Base-by-base conservation (phyloP, 2,888 invertebrate genomes). In the Hirtodrosophila alboralis region DNA sequence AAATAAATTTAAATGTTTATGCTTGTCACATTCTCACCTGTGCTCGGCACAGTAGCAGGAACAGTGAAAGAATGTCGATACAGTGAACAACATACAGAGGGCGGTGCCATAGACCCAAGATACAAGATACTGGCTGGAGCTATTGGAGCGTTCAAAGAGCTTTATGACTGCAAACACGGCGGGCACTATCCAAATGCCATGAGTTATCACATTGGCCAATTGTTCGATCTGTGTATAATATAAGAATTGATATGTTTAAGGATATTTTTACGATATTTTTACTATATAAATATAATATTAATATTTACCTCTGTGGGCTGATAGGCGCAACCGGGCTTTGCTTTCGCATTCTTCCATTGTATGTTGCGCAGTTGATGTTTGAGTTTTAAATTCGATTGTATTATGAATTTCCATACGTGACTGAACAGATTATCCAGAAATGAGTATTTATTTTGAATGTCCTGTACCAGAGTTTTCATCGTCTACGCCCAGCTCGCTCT, bases 51-150 rank as follows among this genome's bases (percentile, higher is more conserved):
- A 94, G 90, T 95, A 97, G 90, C 96, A 96, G 12, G 97, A 94
- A 43, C 95, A 95, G 89, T 98, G 98, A 92, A 97, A 98, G 88
- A 95, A 94, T 27, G 97, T 97, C 26, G 97, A 98, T 16, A 97
- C 93, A 28, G 94, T 93, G 91, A 98, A 98, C 45, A 98, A 93
- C 59, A 96, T 93, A 63, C 96, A 94, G 13, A 97, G 92, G 7
- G 97, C 95, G 33, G 94, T 92, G 3, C 98, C 98, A 89, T 98
- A 98, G 53, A 98, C 94, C 68, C 95, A 92, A 27, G 97, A 96
- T 0, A 96, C 96, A 74, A 95, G 91, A 67, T 94, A 93, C 91
- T 98, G 96, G 31, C 94, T 93, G 72, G 93, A 92, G 85, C 93
- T 95, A 31, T 92, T 90, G 4, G 97, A 95, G 71, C 96, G 93